A percentile compares a stretch with the other conserved stretches of the same genome.
phyloP scores from a whole-genome alignment of 2,113 vertebrate genomes.

The Delphinapterus leucas region DNA sequence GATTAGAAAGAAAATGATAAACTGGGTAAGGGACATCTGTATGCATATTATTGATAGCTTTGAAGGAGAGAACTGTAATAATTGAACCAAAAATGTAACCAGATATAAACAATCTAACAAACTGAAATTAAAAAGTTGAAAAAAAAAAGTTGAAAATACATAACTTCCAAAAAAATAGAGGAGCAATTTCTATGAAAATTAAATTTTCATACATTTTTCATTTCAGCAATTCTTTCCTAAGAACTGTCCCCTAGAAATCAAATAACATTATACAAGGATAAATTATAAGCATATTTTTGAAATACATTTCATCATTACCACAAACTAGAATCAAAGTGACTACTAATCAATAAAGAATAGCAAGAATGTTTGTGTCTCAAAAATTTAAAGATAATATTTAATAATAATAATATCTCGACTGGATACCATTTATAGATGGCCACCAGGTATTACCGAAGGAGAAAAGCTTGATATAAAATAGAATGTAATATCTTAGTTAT shows the following conservation, averaged over 20 bases:
- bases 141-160: not conserved
- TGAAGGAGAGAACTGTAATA: not conserved
- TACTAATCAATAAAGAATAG: not conserved
- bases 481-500: not conserved
- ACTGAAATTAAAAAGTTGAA: not conserved
- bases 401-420: not conserved
- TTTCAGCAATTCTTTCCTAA: not conserved
- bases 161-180: not conserved
- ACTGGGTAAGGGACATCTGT: not conserved
- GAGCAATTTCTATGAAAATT: not conserved
- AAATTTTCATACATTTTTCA: not conserved
- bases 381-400: not conserved
- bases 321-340: not conserved
- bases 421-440: not conserved
- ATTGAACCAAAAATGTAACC: not conserved
- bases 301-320: not conserved
- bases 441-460: not conserved
- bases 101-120: not conserved
- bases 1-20: not conserved
- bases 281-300: not conserved
- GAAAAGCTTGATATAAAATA: not conserved
- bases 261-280: not conserved
- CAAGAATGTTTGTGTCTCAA: not conserved
- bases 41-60: not conserved
- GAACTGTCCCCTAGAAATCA: not conserved